These are phyloP conservation scores for Platysternon megacephalum DNA, from an alignment of 2,113 vertebrate species.

Conservation along the genomic window DNA sequence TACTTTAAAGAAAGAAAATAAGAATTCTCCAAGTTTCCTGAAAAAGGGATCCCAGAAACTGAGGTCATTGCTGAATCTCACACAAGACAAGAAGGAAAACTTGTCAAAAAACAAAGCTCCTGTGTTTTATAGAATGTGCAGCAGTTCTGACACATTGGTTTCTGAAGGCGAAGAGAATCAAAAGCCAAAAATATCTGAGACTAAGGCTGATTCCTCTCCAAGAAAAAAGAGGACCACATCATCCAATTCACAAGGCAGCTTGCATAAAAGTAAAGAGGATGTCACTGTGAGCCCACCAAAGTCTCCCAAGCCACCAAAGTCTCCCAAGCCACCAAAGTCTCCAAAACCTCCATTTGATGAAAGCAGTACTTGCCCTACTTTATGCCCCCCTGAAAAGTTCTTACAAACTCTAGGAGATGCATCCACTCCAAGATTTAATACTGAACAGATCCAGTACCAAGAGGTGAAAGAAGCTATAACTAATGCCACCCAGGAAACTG, in stretches of 20 bases:
- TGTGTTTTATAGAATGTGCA: conserved; percentile 81
- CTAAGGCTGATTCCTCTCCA: conserved; percentile 77
- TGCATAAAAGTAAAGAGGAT: conserved; percentile 77
- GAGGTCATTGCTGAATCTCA: conserved; percentile 88
- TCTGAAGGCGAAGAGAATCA: conserved; percentile 83
- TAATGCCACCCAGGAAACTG: conserved; percentile 28
- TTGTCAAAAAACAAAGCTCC: conserved; percentile 79
- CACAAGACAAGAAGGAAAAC: conserved; percentile 86
- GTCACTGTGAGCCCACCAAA: conserved; percentile 57
- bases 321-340: neutral
- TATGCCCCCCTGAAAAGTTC: conserved; percentile 69
- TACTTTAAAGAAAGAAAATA: conserved; percentile 76
- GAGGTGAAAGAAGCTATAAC: conserved; percentile 62
- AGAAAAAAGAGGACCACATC: conserved; percentile 76
- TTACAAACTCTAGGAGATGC: conserved; percentile 74
- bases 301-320: conserved; percentile 63
- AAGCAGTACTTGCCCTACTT: conserved; percentile 55
- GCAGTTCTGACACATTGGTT: conserved; percentile 88
- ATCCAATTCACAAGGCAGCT: conserved; percentile 79
- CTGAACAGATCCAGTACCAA: conserved; percentile 82
- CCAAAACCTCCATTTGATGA: conserved; percentile 68
- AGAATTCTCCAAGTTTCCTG: conserved; percentile 83
- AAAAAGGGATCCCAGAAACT: conserved; percentile 90
- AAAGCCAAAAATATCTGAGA: conserved; percentile 78
- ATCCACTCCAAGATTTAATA: conserved; percentile 87